Percentiles rank a stretch among this genome's conserved stretches.
Conservation (phyloP, 2,888 invertebrate genomes). For the Blomia tropicalis region DNA sequence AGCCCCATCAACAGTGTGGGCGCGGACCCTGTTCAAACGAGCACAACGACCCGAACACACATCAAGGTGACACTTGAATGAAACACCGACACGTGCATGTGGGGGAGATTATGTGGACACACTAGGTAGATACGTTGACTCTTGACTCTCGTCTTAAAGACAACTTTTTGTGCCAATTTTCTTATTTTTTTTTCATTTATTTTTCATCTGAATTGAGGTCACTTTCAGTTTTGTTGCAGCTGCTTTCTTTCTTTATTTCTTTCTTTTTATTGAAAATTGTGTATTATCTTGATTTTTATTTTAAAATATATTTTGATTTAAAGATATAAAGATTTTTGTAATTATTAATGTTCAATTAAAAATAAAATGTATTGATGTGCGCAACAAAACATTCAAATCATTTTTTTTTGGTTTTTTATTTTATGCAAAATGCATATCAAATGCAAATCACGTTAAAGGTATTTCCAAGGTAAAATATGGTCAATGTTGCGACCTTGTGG, state of each 20-base stretch:
- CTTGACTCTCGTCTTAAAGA: background rate
- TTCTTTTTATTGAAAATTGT: background rate
- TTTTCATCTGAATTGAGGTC: no score
- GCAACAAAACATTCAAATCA: no score
- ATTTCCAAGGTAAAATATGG: background rate
- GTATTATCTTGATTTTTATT: no score
- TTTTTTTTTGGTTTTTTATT: no score
- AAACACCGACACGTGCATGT: background rate
- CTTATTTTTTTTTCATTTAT: no score
- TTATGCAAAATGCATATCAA: no score
- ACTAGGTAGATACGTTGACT: background rate
- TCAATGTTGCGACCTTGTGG: conserved; percentile 1
- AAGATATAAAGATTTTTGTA: no score
- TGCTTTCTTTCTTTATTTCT: background rate
- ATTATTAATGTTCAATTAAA: no score
- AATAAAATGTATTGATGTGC: no score
- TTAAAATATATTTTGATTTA: no score
- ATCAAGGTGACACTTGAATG: background rate
- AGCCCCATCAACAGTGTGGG: no score
- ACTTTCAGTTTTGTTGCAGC: background rate
- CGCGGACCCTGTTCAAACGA: background rate
- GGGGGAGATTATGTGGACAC: no score
- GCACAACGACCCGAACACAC: background rate
- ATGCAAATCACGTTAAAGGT: background rate
- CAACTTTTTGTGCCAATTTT: background rate